phyloP scores from a whole-genome alignment of 2,113 vertebrate genomes.

The Cromileptes altivelis region DNA sequence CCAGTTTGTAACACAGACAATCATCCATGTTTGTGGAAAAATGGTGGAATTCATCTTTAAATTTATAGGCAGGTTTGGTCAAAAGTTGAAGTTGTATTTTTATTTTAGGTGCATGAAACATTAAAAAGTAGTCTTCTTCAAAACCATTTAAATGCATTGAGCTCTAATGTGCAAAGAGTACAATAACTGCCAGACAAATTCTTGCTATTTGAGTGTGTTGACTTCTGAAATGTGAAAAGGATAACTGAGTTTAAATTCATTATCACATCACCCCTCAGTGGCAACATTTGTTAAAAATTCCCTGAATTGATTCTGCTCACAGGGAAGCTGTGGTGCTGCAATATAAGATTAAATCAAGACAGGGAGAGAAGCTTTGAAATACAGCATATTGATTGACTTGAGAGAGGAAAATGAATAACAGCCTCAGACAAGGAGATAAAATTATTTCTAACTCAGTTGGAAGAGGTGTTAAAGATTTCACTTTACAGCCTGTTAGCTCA shows the following conservation, averaged over 20 bases:
- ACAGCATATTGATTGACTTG: conserved; percentile 39
- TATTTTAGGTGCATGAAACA: neutral
- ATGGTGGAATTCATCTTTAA: neutral
- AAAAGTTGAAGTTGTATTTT: neutral
- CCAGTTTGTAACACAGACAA: neutral
- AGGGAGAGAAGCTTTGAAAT: conserved; percentile 43
- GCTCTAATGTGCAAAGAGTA: neutral
- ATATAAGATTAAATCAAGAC: conserved; percentile 51
- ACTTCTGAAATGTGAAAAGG: neutral
- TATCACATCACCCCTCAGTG: conserved; percentile 2
- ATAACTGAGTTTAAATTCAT: conserved; percentile 17
- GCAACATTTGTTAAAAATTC: conserved; percentile 49
- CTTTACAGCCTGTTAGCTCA: conserved; percentile 3
- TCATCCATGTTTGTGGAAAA: neutral
- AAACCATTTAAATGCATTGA: neutral
- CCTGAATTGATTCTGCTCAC: conserved; percentile 29
- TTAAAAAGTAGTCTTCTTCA: neutral
- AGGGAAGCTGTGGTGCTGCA: conserved; percentile 25
- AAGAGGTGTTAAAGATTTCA: conserved; percentile 16
- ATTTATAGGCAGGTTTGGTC: too few relatives aligned
- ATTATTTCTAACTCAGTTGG: conserved; percentile 18
- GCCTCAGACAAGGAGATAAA: conserved; percentile 18
- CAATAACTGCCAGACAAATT: neutral
- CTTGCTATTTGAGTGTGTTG: neutral
- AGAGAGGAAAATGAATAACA: conserved; percentile 27